Evolutionary conservation across 2,797 vertebrate species (phyloP), one percentile per base, ranked within the genome.

Genomic region (Sorex maritimensis): DNA sequence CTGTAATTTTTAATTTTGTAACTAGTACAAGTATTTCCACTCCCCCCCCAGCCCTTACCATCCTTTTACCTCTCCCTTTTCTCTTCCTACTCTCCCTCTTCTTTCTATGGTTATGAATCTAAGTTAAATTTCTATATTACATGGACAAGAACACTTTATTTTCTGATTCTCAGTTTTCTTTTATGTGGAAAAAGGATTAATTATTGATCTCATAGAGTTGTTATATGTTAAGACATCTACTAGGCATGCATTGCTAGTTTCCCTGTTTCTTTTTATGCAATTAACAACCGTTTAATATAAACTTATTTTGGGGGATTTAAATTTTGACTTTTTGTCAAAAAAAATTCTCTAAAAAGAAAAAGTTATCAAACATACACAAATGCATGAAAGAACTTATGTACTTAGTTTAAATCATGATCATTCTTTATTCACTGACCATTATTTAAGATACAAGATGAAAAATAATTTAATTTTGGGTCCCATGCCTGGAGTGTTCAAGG

Each of bases 201-300:
- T 87, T 52, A 12, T 78, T 24, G 26, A 2, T 68, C 41, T 67
- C 41, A 52, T 55, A 67, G 46, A 38, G 0, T 78, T 82, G 15
- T 44, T 81, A 41, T 38, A 2, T 90, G n/a, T 82, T 55, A 91
- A 83, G 86, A 86, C 3, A 75, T 52, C 2, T 41, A 21, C 38
- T 6, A 77, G 44, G 24, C 44, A 89, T 38, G 75, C 58, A 90
- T 71, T 78, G 41, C 23, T 82, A 79, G n/a, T 95, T 82, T 52
- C 1, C 4, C 17, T 88, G 10, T 23, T 44, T 65, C 61, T 55
- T 24, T 24, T 6, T 34, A 11, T 71, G 14, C 21, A 28, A 5
- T 63, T 88, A 81, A 46, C 79, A 78, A 95, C 26, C 4, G 55
- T 24, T 17, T 58, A 72, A 67, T 46, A 75, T 44, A 88, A 84